Conservation (phyloP, 2,888 invertebrate species). For the Volucella inflata region DNA sequence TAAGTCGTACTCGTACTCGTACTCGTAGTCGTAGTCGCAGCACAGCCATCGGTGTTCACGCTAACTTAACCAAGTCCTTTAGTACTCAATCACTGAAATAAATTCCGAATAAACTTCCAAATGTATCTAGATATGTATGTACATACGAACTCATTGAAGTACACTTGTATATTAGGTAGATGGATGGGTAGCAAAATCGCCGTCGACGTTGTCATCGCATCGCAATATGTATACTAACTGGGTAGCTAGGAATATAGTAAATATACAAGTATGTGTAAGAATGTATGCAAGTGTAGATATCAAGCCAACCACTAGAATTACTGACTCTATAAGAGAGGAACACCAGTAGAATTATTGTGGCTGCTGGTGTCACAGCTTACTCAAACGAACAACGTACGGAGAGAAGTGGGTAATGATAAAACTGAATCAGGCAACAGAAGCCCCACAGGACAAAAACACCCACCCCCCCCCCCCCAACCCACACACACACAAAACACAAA, state of each 20-base stretch:
- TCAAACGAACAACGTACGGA: constrained; percentile 1
- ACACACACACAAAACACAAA: no score
- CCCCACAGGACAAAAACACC: constrained; percentile 31
- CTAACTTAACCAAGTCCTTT: constrained; percentile 54
- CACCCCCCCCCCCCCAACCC: no score
- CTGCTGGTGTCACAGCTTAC: constrained; percentile 13
- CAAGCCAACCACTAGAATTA: not conserved
- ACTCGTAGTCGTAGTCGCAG: not conserved
- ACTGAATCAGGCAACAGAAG: constrained; percentile 27
- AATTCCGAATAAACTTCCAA: constrained; percentile 50
- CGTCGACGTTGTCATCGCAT: no score
- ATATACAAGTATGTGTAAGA: not conserved
- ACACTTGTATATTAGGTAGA: constrained; percentile 3
- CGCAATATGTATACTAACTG: no score
- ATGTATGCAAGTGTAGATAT: no score
- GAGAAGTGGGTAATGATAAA: constrained; percentile 1
- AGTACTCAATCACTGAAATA: constrained; percentile 60
- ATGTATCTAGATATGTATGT: constrained; percentile 21
- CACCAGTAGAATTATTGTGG: constrained; percentile 2
- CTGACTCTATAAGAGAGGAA: not conserved
- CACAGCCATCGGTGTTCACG: constrained; percentile 29
- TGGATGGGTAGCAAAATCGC: not conserved
- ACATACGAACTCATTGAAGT: not conserved
- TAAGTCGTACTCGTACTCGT: not conserved
- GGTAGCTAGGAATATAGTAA: not conserved